phyloP scores from a whole-genome alignment of 1,140 invertebrate genomes.

The Drosophila funebris region DNA sequence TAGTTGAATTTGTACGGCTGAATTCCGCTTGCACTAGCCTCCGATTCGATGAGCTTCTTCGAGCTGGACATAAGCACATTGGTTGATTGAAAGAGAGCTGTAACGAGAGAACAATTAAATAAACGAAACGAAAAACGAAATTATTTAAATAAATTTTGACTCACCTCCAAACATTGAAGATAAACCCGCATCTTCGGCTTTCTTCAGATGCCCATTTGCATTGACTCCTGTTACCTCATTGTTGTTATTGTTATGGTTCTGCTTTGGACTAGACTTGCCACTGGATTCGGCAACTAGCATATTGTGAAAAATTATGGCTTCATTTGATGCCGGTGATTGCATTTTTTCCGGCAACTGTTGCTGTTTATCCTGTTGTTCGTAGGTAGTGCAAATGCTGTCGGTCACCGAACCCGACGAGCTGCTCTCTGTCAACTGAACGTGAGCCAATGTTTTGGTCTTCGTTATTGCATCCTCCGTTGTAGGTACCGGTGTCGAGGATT shows the following conservation, averaged over 20 bases:
- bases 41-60: constrained; percentile 61
- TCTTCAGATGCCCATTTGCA: constrained; percentile 37
- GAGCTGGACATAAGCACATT: constrained; percentile 78
- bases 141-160: not conserved
- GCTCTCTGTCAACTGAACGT: constrained; percentile 85
- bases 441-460: constrained; percentile 32
- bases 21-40: constrained; percentile 19
- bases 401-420: constrained; percentile 87
- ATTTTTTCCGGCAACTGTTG: constrained; percentile 17
- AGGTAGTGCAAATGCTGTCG: constrained; percentile 87
- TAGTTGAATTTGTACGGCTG: constrained; percentile 85
- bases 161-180: constrained; percentile 67
- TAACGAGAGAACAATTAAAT: not conserved
- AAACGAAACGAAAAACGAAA: too few relatives aligned
- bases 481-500: not conserved
- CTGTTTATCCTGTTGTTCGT: constrained; percentile 84
- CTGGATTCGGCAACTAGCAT: constrained; percentile 31
- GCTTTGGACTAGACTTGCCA: not conserved
- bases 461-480: not conserved
- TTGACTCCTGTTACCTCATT: constrained; percentile 1
- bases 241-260: constrained; percentile 34
- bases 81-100: constrained; percentile 78
- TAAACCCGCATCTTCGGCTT: constrained; percentile 46
- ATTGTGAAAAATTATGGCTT: constrained; percentile 25
- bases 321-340: not conserved